Evolutionary conservation across 64 coral and sea anemone genomes (phyloP).

Genomic region (Acropora tenuis): DNA sequence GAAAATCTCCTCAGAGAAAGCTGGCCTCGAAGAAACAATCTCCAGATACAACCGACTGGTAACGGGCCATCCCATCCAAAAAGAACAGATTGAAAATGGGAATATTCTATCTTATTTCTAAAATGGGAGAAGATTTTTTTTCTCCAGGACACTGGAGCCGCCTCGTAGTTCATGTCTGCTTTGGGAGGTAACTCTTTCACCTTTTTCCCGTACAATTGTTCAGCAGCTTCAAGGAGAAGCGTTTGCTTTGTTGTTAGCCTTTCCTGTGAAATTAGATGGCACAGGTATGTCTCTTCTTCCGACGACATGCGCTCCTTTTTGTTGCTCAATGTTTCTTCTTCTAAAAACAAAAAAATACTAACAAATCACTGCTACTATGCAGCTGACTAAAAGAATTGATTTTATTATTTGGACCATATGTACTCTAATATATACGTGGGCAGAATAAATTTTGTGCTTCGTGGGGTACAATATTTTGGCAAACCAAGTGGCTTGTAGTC

Average conservation of each 20-base stretch:
- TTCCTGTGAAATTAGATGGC: not conserved
- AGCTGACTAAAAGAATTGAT: not conserved
- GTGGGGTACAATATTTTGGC: no score
- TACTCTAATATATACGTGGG: no score
- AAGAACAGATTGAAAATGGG: not conserved
- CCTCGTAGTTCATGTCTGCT: slow-evolving; percentile 1
- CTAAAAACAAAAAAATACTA: not conserved
- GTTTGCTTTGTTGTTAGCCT: not conserved
- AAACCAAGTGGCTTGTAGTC: no score
- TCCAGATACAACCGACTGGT: not conserved
- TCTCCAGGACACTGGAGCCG: not conserved
- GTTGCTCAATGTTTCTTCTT: not conserved
- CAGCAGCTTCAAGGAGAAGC: not conserved
- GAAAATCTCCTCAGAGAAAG: not conserved
- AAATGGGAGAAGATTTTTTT: not conserved
- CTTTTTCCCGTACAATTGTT: not conserved
- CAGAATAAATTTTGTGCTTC: no score
- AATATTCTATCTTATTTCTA: no score
- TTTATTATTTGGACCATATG: not conserved
- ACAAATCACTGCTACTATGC: not conserved
- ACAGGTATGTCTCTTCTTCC: not conserved
- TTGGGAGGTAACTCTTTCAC: not conserved
- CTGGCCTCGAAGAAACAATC: not conserved
- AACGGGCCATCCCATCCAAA: not conserved
- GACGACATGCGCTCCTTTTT: not conserved